Base-by-base conservation (phyloP, 2,113 vertebrate genomes). In the Zeus faber region DNA sequence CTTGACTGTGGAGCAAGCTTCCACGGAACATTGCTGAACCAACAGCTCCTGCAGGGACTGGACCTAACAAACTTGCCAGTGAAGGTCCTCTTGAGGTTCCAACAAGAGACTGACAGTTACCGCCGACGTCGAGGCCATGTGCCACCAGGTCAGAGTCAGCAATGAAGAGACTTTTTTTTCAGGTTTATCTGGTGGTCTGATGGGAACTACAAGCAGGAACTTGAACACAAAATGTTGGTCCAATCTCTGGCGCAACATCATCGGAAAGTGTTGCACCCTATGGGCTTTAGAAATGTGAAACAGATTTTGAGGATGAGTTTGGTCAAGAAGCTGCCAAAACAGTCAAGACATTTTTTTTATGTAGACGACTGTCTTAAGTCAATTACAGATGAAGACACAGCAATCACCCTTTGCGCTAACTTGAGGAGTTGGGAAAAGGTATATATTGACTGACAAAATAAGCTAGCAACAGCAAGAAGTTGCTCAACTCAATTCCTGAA, bases 291-390 rank as follows among this genome's bases (percentile, higher is more conserved):
- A 58, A 48, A 37, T 44, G 46, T 40, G 23, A 35, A 50, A 18
- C 20, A 9, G 23, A 41, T 27, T 18, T 27, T 18, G 24, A 26
- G 17, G 54, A 52, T 2, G 13, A 16, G 45, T 58, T 59, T 27
- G 31, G 24, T 5, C n/a, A 31, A 17, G 44, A 62, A 16, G 16
- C 25, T 0, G 40, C 20, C 1, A 18, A 57, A 3, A 52, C 41
- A 8, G 62, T 49, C 4, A 46, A 17, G n/a, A 46, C 11, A 4
- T 52, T 29, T 18, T 48, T 62, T 20, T 57, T n/a, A 62, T 3
- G 44, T 62, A 0, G 69, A 65, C 14, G 50, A 55, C 55, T 70
- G 55, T 20, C 47, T 71, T 7, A 48, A 26, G 33, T 65, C 68
- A 51, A 22, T 18, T 8, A 3, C 35, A 6, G 22, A 54, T 21